Percentiles rank a stretch among this genome's conserved stretches.
Conservation (phyloP, 1,140 invertebrate genomes). For the Trachelipus rathkii region DNA sequence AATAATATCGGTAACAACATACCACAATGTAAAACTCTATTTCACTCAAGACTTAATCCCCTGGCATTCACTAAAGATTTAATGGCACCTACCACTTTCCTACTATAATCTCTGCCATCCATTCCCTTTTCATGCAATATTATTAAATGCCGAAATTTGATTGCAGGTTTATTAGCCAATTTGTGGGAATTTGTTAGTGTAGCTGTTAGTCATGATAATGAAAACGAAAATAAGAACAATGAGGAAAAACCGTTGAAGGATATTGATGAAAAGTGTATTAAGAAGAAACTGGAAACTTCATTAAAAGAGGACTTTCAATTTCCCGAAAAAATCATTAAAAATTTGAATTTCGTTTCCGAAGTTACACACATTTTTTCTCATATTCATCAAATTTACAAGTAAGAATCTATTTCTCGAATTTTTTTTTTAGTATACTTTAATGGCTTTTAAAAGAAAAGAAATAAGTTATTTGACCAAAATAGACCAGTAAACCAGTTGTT, state of each 20-base stretch:
- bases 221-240: not conserved
- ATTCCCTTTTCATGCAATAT: too few relatives aligned
- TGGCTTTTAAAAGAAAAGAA: too few relatives aligned
- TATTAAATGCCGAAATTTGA: too few relatives aligned
- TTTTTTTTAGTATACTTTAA: too few relatives aligned
- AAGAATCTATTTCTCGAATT: not conserved
- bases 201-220: not conserved
- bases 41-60: too few relatives aligned
- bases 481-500: too few relatives aligned
- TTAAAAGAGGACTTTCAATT: not conserved
- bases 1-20: too few relatives aligned
- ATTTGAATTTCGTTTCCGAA: slow-evolving; percentile 31
- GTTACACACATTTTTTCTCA: slow-evolving; percentile 45
- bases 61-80: too few relatives aligned
- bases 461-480: too few relatives aligned
- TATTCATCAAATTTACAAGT: slow-evolving; percentile 44
- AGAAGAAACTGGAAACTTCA: not conserved
- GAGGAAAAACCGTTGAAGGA: not conserved
- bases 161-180: not conserved
- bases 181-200: slow-evolving; percentile 1
- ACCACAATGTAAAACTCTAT: too few relatives aligned
- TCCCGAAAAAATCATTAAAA: not conserved
- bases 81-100: too few relatives aligned
- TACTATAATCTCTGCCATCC: too few relatives aligned
- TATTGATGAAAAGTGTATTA: not conserved